These are phyloP conservation scores for Eurois occulta DNA, from an alignment of 2,888 invertebrate genomes.

Conservation along the genomic window DNA sequence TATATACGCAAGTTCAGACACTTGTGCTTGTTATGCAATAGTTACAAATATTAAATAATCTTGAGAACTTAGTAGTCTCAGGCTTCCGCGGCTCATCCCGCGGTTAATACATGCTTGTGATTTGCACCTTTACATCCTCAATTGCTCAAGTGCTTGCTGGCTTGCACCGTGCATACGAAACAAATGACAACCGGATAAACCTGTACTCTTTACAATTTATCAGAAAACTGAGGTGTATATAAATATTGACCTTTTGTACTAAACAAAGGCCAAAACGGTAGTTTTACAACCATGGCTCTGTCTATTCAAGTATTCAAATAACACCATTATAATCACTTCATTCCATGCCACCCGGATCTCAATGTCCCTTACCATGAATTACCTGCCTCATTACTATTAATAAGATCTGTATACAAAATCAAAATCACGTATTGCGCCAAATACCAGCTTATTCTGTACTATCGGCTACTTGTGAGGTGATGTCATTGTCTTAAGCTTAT, in stretches of 20 bases:
- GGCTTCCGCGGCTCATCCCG: not conserved
- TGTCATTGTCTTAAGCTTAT: slow-evolving; percentile 51
- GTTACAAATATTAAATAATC: not conserved
- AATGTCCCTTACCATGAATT: slow-evolving; percentile 36
- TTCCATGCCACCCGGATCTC: slow-evolving; percentile 48
- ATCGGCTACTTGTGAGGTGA: slow-evolving; percentile 40
- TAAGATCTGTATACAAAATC: slow-evolving; percentile 53
- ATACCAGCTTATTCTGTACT: slow-evolving; percentile 51
- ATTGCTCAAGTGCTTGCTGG: not conserved
- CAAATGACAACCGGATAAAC: not conserved
- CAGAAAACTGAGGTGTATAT: not conserved
- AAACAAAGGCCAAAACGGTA: slow-evolving; percentile 5
- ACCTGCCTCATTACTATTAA: slow-evolving; percentile 55
- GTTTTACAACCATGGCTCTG: not conserved
- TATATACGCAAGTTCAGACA: not conserved
- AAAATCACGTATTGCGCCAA: slow-evolving; percentile 61
- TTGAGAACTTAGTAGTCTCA: not conserved
- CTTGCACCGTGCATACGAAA: not conserved
- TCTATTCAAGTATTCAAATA: slow-evolving; percentile 38
- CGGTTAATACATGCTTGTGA: not conserved
- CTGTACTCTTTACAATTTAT: not conserved
- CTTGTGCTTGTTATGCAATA: not conserved
- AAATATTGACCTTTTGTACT: not conserved
- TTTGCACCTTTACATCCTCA: not conserved
- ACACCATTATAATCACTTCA: slow-evolving; percentile 23